Base-by-base conservation (phyloP, 2,888 invertebrate genomes). In the Ptychoptera contaminata region DNA sequence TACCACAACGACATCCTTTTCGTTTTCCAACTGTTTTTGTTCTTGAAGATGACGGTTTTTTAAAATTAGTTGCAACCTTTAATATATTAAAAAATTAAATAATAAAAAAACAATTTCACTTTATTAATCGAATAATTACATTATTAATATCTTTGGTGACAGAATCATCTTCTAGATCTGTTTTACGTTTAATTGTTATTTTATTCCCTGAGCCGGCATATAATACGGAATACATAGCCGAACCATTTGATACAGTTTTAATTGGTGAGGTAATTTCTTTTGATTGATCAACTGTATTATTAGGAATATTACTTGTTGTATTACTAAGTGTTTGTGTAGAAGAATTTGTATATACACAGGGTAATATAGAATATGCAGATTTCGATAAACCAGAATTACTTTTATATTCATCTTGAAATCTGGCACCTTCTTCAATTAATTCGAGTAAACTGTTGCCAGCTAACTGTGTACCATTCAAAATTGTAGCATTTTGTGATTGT, bases 1-100 rank as follows among this genome's bases (percentile, higher is more conserved):
- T 86, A 4, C 92, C 92, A 68, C 93, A 93, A 47, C 91, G 74
- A 60, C 92, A 93, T 11, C 87, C 86, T 65, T 77, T 76, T 53
- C 79, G 72, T 55, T 79, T 73, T 50, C 65, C 63, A 37, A 50
- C 12, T 14, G 43, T 40, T 43, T 44, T 44, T 44, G 30, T 30
- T 30, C 31, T 30, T 2, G 40, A 32, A 15, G 40, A 31, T 31
- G 43, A 14, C 6, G 43, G 43, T 37, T 43, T 43, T 34, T 45
- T 35, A 14, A 40, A 40, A 37, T 30, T 32, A 8, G 41, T 35
- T 36, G 38, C 39, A 15, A 44, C 10, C 7, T 41, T 16, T 30
- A 40, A 32, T 15, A 34, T 30, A n/a, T 23, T 23, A 7, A 23
- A 23, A 23, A 23, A 23, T 3, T 5, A 23, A 23, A 23, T 23